phyloP scores from a whole-genome alignment of 2,797 vertebrate genomes.

The Erethizon dorsatum region DNA sequence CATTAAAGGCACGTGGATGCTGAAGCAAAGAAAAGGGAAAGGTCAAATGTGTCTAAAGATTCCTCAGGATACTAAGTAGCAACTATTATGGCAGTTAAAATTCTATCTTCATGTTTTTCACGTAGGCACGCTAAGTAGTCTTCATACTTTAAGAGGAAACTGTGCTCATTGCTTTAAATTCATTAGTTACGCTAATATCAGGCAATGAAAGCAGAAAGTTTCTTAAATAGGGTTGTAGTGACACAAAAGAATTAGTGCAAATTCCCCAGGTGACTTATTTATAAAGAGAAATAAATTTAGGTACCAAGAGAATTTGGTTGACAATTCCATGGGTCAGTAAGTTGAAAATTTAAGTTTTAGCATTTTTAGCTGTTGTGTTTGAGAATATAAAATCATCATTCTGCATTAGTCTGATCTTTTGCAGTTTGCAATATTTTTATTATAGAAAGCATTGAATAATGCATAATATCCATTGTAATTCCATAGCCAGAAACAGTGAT shows the following conservation, averaged over 20 bases:
- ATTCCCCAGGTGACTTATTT: constrained; percentile 6
- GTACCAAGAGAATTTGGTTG: constrained; percentile 31
- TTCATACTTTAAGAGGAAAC: constrained; percentile 42
- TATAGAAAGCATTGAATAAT: constrained; percentile 53
- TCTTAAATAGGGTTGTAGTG: constrained; percentile 17
- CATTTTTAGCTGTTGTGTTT: constrained; percentile 25
- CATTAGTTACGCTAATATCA: background rate
- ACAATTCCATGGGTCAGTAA: constrained; percentile 45
- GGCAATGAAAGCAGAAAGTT: constrained; percentile 27
- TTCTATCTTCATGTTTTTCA: constrained; percentile 2
- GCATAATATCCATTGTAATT: constrained; percentile 11
- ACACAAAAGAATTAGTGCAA: constrained; percentile 16
- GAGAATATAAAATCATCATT: constrained; percentile 25
- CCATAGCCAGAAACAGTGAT: constrained; percentile 23
- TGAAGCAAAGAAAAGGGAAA: constrained; percentile 15
- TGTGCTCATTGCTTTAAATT: background rate
- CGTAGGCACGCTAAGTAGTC: background rate
- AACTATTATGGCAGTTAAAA: background rate
- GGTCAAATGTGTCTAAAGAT: background rate
- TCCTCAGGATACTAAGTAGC: background rate
- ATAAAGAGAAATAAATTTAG: constrained; percentile 37
- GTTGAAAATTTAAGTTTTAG: constrained; percentile 30
- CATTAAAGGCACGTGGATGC: background rate
- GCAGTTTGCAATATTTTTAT: constrained; percentile 28
- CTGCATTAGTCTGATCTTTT: constrained; percentile 13